phyloP scores from a whole-genome alignment of 2,888 invertebrate genomes.

The Eupithecia abbreviata region DNA sequence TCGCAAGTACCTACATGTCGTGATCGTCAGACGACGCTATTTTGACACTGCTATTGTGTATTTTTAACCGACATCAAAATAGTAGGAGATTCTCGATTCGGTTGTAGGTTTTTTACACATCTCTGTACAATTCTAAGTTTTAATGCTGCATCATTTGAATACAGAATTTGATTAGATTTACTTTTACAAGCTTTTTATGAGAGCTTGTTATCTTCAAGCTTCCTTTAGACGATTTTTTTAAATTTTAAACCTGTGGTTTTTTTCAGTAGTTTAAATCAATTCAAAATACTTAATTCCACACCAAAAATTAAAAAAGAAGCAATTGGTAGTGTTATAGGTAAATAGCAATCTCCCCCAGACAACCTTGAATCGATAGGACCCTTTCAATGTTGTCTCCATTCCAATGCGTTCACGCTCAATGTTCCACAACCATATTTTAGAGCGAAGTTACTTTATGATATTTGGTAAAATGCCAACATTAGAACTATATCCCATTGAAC shows the following conservation, averaged over 20 bases:
- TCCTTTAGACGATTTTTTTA: too few relatives aligned
- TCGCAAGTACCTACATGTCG: too few relatives aligned
- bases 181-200: background rate
- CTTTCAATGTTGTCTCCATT: background rate
- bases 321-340: background rate
- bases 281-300: background rate
- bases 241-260: too few relatives aligned
- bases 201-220: too few relatives aligned
- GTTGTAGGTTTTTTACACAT: background rate
- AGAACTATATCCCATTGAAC: background rate
- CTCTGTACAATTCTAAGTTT: background rate
- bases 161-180: background rate
- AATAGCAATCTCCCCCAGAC: background rate
- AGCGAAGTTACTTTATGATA: slow-evolving; percentile 4
- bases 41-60: background rate
- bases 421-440: slow-evolving; percentile 12
- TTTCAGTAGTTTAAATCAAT: background rate
- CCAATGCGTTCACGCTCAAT: background rate
- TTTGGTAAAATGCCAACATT: slow-evolving; percentile 22
- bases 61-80: background rate
- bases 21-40: background rate
- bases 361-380: background rate
- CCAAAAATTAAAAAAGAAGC: background rate
- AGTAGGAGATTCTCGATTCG: too few relatives aligned
- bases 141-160: background rate